Conservation (phyloP, 1,140 invertebrate genomes). For the Yoshiicerus persimilis region DNA sequence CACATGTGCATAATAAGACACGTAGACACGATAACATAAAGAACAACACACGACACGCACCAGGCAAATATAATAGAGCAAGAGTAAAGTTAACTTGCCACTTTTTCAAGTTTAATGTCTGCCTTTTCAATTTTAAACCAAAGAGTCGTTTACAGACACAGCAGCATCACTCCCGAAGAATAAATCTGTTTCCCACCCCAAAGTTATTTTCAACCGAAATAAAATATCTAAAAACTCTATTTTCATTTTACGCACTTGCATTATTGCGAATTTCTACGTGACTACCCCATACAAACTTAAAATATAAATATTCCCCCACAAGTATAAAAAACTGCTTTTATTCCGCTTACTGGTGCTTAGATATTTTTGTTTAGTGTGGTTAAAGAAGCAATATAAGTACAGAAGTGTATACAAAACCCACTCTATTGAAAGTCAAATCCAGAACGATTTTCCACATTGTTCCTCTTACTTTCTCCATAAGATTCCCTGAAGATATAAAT, state of each 20-base stretch:
- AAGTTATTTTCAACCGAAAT: neutral
- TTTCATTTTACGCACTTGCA: neutral
- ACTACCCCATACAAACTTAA: no score
- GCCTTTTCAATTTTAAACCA: neutral
- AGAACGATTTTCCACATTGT: constrained; percentile 1
- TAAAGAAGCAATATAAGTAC: no score
- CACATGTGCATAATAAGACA: neutral
- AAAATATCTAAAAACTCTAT: neutral
- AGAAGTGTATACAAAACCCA: no score
- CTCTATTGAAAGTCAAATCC: neutral
- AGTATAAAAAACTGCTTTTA: neutral
- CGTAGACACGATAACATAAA: neutral
- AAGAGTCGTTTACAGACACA: neutral
- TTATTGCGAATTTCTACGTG: neutral
- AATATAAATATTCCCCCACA: neutral
- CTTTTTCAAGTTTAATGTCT: neutral
- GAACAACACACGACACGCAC: neutral
- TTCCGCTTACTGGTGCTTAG: no score
- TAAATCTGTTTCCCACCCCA: neutral
- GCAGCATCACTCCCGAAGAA: neutral
- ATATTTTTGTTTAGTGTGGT: no score
- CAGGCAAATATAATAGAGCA: no score
- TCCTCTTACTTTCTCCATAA: neutral
- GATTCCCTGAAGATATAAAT: neutral
- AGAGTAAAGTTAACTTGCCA: neutral